These are phyloP conservation scores for Rhinogobio ventralis DNA, from an alignment of 2,797 vertebrate species.

Conservation along the genomic window DNA sequence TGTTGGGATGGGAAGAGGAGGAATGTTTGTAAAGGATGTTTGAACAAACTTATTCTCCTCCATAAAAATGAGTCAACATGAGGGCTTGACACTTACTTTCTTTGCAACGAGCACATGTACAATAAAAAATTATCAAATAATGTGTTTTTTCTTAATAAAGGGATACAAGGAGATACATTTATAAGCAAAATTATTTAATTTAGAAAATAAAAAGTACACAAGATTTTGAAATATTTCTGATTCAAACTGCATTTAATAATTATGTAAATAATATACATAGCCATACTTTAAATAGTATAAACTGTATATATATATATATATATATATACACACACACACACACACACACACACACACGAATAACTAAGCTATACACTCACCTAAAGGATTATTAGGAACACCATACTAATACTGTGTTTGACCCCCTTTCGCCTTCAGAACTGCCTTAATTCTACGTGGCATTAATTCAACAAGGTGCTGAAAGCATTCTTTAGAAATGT, in stretches of 20 bases:
- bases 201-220: neutral
- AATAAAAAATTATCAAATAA: neutral
- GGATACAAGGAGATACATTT: neutral
- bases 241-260: neutral
- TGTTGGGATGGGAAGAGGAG: slow-evolving; percentile 11
- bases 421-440: too few relatives aligned
- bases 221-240: neutral
- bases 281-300: neutral
- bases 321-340: too few relatives aligned
- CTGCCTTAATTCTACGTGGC: too few relatives aligned
- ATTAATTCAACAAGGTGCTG: too few relatives aligned
- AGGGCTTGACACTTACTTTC: neutral
- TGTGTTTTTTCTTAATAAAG: neutral
- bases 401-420: too few relatives aligned
- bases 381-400: too few relatives aligned
- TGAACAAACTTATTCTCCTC: neutral
- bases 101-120: neutral
- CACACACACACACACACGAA: too few relatives aligned
- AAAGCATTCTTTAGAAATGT: too few relatives aligned
- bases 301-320: too few relatives aligned
- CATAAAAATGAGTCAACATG: neutral
- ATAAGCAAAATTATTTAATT: neutral
- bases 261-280: neutral
- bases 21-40: neutral
- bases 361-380: too few relatives aligned